Evolutionary conservation across 2,888 invertebrate species (phyloP), one percentile per base, ranked within the genome.

Genomic region (Ophioninae sp.): DNA sequence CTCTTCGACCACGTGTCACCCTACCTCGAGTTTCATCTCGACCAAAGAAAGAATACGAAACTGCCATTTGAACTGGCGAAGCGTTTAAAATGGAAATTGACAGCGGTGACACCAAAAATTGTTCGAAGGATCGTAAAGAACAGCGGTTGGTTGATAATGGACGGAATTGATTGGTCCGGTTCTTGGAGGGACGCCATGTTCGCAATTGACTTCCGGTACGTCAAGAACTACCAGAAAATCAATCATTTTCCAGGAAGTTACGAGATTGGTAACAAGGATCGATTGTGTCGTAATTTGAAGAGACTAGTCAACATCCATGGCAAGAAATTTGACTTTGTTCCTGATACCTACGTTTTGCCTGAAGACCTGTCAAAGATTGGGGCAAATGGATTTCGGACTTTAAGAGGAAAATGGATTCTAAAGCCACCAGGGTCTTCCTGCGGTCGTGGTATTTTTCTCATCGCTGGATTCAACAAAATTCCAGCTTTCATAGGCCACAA

Each of bases 161-260:
- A 97, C 93, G 96, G 97, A 7, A 96, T 96, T 79, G 96, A 97
- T 88, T 99, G 99, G 99, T 94, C 97, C 88, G 99, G 99, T 7
- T 98, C 97, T 84, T 99, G 99, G 99, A 99, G 99, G 76, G 98
- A 98, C 92, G 99, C 99, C 91, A 97, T 99, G 97, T 98, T 98
- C 91, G 97, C 98, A 0, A 94, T 96, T 0, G 96, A 96, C 93
- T 99, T 98, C 93, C 95, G 96, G 90, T 95, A 95, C 0, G 94
- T 97, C 84, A 96, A 97, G 88, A 97, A 97, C 84, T 96, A 96
- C 79, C 99, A 99, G 93, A 99, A 99, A 93, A 96, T 99, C 89
- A 99, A 99, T 92, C 99, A 99, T 92, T 97, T 99, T 91, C 99
- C 99, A 0, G 99, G 99, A 0, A 98, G 98, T 1, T 99, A 99